Evolutionary conservation across 1,140 invertebrate genomes (phyloP).

Genomic region (Stenopsyche tienmushanensis): DNA sequence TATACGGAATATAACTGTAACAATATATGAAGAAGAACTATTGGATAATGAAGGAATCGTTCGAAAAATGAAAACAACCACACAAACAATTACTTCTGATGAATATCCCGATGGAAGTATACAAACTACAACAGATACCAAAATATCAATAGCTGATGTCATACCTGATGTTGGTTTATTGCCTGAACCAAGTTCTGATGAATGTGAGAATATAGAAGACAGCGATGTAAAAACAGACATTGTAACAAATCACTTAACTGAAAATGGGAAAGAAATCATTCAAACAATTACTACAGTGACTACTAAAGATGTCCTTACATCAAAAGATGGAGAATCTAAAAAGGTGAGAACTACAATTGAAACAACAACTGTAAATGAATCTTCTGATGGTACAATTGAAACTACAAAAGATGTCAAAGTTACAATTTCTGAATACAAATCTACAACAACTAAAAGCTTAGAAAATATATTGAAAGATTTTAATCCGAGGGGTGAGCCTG

Average conservation of each 20-base stretch:
- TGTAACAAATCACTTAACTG: slow-evolving; percentile 45
- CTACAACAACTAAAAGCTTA: slow-evolving; percentile 41
- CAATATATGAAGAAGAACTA: slow-evolving; percentile 49
- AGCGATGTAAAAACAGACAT: slow-evolving; percentile 46
- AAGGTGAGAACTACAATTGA: slow-evolving; percentile 53
- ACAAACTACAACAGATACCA: slow-evolving; percentile 41
- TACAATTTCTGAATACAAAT: slow-evolving; percentile 47
- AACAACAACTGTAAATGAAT: slow-evolving; percentile 49
- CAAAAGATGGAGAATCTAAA: slow-evolving; percentile 46
- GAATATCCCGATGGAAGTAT: slow-evolving; percentile 53
- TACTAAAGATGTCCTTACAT: slow-evolving; percentile 48
- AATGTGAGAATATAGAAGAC: slow-evolving; percentile 44
- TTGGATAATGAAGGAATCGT: slow-evolving; percentile 45
- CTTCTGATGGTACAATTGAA: slow-evolving; percentile 50
- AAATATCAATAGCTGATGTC: slow-evolving; percentile 41
- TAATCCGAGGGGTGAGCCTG: slow-evolving; percentile 43
- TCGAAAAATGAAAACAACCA: slow-evolving; percentile 51
- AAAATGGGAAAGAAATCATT: slow-evolving; percentile 48
- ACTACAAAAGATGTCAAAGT: slow-evolving; percentile 53
- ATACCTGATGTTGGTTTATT: slow-evolving; percentile 22
- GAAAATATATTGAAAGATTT: slow-evolving; percentile 46
- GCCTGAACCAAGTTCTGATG: slow-evolving; percentile 28
- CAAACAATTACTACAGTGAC: slow-evolving; percentile 52
- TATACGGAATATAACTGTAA: slow-evolving; percentile 47
- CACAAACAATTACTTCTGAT: slow-evolving; percentile 50